Conservation (phyloP, 2,113 vertebrate genomes). For the Sturnira hondurensis region DNA sequence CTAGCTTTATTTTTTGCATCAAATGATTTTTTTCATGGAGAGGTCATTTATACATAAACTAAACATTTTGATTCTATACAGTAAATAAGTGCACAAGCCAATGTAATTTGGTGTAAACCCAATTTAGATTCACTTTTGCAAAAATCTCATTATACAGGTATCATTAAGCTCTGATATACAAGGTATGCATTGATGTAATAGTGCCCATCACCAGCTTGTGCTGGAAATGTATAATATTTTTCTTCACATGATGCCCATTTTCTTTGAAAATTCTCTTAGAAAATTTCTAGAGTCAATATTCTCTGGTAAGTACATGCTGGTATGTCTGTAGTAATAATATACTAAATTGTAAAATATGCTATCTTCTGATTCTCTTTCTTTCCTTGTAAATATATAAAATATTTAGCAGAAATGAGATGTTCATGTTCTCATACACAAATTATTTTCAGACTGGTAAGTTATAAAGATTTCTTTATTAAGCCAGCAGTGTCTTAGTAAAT, state of each 20-base stretch:
- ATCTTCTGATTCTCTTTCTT: conserved; percentile 1
- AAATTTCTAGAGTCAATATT: background rate
- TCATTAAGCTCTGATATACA: background rate
- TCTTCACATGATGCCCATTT: background rate
- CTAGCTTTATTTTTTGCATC: background rate
- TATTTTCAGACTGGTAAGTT: conserved; percentile 1
- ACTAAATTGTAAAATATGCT: background rate
- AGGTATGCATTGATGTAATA: background rate
- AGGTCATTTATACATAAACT: background rate
- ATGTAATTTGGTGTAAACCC: background rate
- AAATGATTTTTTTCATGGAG: conserved; percentile 3
- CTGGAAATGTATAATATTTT: background rate
- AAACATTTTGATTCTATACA: background rate
- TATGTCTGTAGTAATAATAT: background rate
- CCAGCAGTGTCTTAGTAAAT: background rate
- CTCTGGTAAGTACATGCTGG: background rate
- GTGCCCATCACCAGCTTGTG: background rate
- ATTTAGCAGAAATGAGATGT: background rate
- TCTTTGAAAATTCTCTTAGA: no score
- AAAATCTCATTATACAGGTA: background rate
- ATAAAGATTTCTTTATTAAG: background rate
- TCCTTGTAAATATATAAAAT: conserved; percentile 17
- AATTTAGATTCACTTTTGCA: conserved; percentile 12
- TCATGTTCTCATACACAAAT: background rate
- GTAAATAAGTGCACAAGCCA: background rate